A percentile compares a stretch with the other conserved stretches of the same genome.
Evolutionary conservation across 2,888 invertebrate genomes (phyloP).

Genomic region (Leptinotarsa juncta): DNA sequence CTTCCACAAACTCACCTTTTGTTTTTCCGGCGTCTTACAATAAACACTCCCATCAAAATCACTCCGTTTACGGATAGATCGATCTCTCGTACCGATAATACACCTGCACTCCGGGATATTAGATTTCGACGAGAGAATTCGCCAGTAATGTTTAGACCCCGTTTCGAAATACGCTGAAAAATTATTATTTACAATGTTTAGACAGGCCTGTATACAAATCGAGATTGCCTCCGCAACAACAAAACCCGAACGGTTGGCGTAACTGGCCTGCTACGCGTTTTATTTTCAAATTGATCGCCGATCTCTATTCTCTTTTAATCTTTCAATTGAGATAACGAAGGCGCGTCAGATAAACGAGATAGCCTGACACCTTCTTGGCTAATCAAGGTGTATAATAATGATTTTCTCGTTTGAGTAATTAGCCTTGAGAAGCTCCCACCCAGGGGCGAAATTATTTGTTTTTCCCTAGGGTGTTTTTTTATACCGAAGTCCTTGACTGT

Average conservation of each 20-base stretch:
- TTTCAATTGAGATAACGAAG: background rate
- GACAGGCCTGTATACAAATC: background rate
- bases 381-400: background rate
- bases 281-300: slow-evolving; percentile 6
- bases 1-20: background rate
- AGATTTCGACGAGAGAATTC: background rate
- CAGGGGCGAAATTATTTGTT: background rate
- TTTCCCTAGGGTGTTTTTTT: no score
- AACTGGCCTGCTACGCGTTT: slow-evolving; percentile 1
- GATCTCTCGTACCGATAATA: background rate
- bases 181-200: slow-evolving; percentile 2
- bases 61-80: background rate
- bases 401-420: background rate
- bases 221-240: background rate
- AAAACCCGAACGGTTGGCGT: background rate
- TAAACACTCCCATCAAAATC: background rate
- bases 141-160: background rate
- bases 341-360: slow-evolving; percentile 6
- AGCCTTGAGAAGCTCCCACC: background rate
- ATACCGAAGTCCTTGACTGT: no score
- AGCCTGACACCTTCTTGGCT: background rate
- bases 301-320: background rate
- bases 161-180: background rate
- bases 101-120: background rate
- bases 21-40: background rate